Evolutionary conservation across 2,888 invertebrate genomes (phyloP).

Genomic region (Noctua comes): DNA sequence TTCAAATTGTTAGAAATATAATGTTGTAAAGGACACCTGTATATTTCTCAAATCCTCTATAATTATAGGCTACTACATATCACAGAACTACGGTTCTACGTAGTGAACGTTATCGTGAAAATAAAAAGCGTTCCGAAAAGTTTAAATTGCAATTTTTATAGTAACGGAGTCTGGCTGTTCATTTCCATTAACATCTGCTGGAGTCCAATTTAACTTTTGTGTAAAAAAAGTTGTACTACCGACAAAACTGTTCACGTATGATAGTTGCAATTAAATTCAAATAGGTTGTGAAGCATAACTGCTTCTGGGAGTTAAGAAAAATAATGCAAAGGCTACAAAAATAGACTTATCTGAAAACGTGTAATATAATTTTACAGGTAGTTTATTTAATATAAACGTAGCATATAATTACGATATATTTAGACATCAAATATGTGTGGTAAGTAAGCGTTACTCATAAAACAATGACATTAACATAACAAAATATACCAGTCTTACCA

Average conservation of each 20-base stretch:
- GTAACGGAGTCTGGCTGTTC: slow-evolving; percentile 59
- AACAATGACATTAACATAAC: not conserved
- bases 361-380: not conserved
- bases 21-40: not conserved
- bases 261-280: slow-evolving; percentile 53
- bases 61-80: slow-evolving; percentile 1
- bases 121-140: slow-evolving; percentile 51
- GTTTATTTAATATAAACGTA: not conserved
- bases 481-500: not conserved
- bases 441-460: not conserved
- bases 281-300: slow-evolving; percentile 20
- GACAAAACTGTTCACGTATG: slow-evolving; percentile 54
- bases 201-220: slow-evolving; percentile 69
- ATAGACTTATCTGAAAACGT: not conserved
- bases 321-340: not conserved
- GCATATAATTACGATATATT: not conserved
- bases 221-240: slow-evolving; percentile 39
- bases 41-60: not conserved
- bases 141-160: slow-evolving; percentile 69
- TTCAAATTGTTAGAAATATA: not conserved
- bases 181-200: slow-evolving; percentile 65
- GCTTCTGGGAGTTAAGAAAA: slow-evolving; percentile 5
- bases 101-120: slow-evolving; percentile 22
- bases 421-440: not conserved
- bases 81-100: not conserved